Evolutionary conservation across 53 echinoderm and acorn worm species (phyloP).

Genomic region (Hippasteria phrygiana): DNA sequence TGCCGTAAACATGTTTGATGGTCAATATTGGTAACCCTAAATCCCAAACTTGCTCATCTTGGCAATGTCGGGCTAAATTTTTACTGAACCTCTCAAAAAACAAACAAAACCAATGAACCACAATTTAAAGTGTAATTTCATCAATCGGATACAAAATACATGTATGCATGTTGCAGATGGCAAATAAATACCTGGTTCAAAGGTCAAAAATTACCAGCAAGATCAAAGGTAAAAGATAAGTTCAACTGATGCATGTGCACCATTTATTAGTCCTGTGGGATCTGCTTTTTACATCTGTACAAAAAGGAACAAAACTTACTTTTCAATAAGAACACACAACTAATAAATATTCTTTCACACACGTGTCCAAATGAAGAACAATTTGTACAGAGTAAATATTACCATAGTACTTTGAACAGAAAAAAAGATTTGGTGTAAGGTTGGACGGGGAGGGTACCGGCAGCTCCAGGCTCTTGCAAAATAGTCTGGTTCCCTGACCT

Average conservation of each 20-base stretch:
- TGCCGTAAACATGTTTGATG: no score
- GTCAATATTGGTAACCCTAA: no score
- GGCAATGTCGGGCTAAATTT: no score
- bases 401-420: not conserved
- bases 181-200: no score
- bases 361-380: not conserved
- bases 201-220: no score
- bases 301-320: constrained; percentile 8
- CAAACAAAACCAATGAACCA: no score
- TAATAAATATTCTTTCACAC: constrained; percentile 20
- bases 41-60: no score
- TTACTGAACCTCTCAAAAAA: no score
- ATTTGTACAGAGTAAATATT: not conserved
- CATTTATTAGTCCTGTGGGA: constrained; percentile 5
- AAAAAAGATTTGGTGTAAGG: not conserved
- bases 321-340: not conserved
- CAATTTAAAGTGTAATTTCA: no score
- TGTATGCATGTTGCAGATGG: no score
- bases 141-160: no score
- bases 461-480: not conserved
- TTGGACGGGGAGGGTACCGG: not conserved
- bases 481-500: no score
- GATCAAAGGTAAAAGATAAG: not conserved
- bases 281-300: constrained; percentile 8
- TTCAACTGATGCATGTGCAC: constrained; percentile 14